Evolutionary conservation across 2,888 invertebrate species (phyloP), one percentile per base, ranked within the genome.

Genomic region (Dynastes maya): DNA sequence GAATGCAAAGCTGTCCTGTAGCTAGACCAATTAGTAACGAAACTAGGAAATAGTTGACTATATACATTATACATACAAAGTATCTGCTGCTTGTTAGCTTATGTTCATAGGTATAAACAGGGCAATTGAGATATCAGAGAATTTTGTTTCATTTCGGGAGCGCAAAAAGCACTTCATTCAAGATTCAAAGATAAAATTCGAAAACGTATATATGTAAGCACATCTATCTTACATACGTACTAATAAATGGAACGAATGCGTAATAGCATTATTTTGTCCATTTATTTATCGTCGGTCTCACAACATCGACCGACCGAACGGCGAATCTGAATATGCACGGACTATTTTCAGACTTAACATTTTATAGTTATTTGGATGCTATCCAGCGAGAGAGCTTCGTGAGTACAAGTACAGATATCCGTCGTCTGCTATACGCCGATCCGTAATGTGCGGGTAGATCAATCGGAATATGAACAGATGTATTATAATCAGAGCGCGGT

Each of bases 351-450:
- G 78, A 75, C 37, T 65, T 75, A 79, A 79, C 78, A 79, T 79
- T 79, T 79, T 79, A 79, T 79, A 79, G 78, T 76, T 79, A 79
- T 75, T 79, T 79, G 78, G 78, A 79, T 29, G 68, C 29, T 16
- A 51, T 75, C 78, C 78, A 79, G 70, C 63, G 45, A 22, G 29
- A 22, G 11, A 27, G 61, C 11, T 27, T 53, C 53, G n/a, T 53
- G 53, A 45, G 45, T 45, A 45, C 45, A 45, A 45, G 11, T 45
- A 2, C 37, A 37, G 5, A 37, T 37, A 37, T 37, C 16, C 16
- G 16, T 8, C 45, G 45, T 45, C 45, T 45, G 11, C 45, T 45
- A 45, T 45, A 45, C 11, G 11, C 11, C 55, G 22, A 1, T 55
- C 13, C 55, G n/a, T 16, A 16, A 55, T n/a, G n/a, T 55, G 22